Conservation (phyloP, 2,113 vertebrate species). For the Anhinga anhinga region DNA sequence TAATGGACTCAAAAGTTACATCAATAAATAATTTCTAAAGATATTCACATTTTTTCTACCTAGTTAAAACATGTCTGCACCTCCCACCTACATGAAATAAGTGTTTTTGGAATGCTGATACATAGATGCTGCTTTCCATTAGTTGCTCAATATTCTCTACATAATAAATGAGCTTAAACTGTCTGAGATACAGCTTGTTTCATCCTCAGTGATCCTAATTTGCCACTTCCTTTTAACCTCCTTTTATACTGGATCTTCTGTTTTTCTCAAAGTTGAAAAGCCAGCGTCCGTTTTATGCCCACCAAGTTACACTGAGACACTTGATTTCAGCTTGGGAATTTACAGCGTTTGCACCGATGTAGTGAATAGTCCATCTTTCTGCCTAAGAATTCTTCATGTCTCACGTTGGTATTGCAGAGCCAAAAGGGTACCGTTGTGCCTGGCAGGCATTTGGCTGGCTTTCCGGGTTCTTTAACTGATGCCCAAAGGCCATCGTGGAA, state of each 20-base stretch:
- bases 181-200: background rate
- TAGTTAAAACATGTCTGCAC: background rate
- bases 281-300: background rate
- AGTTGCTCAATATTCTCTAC: background rate
- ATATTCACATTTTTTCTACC: background rate
- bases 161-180: background rate
- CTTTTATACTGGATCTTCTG: background rate
- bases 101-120: background rate
- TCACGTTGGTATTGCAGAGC: background rate
- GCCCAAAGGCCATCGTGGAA: background rate
- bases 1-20: background rate
- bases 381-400: background rate
- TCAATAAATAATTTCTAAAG: background rate
- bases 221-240: background rate
- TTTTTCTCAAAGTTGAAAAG: background rate
- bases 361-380: background rate
- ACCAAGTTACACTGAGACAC: background rate
- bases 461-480: background rate
- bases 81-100: background rate
- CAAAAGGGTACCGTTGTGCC: background rate
- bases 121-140: background rate
- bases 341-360: background rate
- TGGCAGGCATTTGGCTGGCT: background rate
- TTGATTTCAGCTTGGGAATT: background rate
- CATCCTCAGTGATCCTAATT: background rate